Evolutionary conservation across 2,888 invertebrate genomes (phyloP).

Genomic region (Phengaris arion): DNA sequence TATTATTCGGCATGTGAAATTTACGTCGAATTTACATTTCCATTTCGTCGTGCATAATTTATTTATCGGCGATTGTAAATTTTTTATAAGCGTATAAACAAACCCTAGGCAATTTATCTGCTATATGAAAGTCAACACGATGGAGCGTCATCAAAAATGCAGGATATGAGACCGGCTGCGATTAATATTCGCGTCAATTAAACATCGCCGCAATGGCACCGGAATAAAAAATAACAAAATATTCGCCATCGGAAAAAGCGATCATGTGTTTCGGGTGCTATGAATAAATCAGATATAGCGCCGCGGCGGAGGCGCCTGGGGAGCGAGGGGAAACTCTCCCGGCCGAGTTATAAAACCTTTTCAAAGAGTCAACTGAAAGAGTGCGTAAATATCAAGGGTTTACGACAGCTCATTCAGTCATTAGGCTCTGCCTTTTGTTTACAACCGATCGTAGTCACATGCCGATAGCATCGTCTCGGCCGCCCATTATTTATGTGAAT

Average conservation of each 20-base stretch:
- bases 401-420: conserved; percentile 76
- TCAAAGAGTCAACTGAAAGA: conserved; percentile 72
- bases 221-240: conserved; percentile 50
- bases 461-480: conserved; percentile 67
- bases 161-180: conserved; percentile 38
- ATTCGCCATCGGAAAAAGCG: conserved; percentile 61
- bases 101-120: conserved; percentile 24
- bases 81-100: conserved; percentile 10
- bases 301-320: conserved; percentile 65
- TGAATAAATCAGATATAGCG: conserved; percentile 76
- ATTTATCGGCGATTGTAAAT: conserved; percentile 11
- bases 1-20: conserved; percentile 2
- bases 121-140: conserved; percentile 30
- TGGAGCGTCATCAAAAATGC: conserved; percentile 40
- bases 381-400: conserved; percentile 75
- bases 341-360: conserved; percentile 70
- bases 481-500: conserved; percentile 76
- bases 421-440: conserved; percentile 72
- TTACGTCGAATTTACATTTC: conserved; percentile 26
- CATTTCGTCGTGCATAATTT: conserved; percentile 21
- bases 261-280: conserved; percentile 75
- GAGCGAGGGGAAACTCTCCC: conserved; percentile 56
- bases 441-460: conserved; percentile 65
- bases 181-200: conserved; percentile 46
- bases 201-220: conserved; percentile 52